These are phyloP conservation scores for Eretmodus cyanostictus DNA, from an alignment of 2,113 vertebrate genomes.

Conservation along the genomic window DNA sequence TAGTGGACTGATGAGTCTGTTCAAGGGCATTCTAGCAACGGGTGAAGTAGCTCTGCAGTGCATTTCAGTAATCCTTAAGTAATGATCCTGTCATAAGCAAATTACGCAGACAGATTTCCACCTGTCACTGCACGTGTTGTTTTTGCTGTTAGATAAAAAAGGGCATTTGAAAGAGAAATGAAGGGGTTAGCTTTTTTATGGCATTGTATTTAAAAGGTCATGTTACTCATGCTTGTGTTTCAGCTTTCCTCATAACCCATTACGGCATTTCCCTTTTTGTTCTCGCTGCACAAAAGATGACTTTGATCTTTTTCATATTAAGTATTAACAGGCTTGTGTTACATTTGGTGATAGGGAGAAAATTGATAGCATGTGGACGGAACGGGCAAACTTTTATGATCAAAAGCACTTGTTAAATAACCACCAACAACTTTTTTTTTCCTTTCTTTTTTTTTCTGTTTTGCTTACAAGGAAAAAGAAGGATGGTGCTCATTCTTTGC, in stretches of 20 bases:
- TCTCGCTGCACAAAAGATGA: constrained; percentile 71
- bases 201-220: constrained; percentile 38
- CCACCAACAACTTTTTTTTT: constrained; percentile 27
- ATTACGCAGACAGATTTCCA: constrained; percentile 33
- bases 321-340: constrained; percentile 88
- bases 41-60: not conserved
- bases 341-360: constrained; percentile 72
- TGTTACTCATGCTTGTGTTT: constrained; percentile 72
- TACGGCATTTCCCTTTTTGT: constrained; percentile 82
- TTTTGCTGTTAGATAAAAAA: constrained; percentile 1
- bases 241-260: constrained; percentile 70
- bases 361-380: constrained; percentile 85
- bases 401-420: constrained; percentile 80
- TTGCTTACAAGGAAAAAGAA: constrained; percentile 10
- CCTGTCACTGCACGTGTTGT: constrained; percentile 26
- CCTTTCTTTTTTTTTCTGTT: not conserved
- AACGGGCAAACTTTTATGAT: constrained; percentile 77
- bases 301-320: constrained; percentile 88
- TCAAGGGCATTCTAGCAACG: not conserved
- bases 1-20: not conserved
- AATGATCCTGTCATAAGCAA: constrained; percentile 36
- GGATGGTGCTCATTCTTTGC: constrained; percentile 21
- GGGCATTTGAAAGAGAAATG: not conserved
- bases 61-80: constrained; percentile 28
- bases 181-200: not conserved